These are phyloP conservation scores for Euglossa dilemma DNA, from an alignment of 1,140 invertebrate species.

Conservation along the genomic window DNA sequence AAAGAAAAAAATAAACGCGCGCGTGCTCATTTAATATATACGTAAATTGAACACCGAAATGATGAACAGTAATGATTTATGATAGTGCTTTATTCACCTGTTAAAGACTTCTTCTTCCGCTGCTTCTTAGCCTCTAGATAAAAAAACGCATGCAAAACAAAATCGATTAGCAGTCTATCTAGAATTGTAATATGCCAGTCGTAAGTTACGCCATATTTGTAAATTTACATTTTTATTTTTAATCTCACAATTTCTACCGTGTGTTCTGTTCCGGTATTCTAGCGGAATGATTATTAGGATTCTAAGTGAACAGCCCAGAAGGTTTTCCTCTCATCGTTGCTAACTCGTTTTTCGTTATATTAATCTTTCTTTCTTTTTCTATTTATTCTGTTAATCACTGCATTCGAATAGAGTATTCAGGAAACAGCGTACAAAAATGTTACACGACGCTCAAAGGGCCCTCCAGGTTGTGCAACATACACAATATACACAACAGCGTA, in stretches of 20 bases:
- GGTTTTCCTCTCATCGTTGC: not conserved
- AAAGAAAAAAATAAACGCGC: conserved; percentile 27
- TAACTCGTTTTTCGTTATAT: not conserved
- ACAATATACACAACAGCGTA: conserved; percentile 43
- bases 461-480: conserved; percentile 58
- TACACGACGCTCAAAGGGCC: conserved; percentile 25
- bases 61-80: conserved; percentile 68
- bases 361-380: not conserved
- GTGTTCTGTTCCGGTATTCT: not conserved
- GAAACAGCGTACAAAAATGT: not conserved
- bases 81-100: conserved; percentile 86
- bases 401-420: not conserved
- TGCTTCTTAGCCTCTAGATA: conserved; percentile 95
- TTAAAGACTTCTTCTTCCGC: conserved; percentile 93
- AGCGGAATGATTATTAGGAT: conserved; percentile 5
- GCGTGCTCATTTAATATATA: conserved; percentile 27
- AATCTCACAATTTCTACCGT: conserved; percentile 17
- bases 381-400: conserved; percentile 6
- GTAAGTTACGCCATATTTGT: conserved; percentile 51
- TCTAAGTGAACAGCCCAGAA: conserved; percentile 46
- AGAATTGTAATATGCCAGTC: conserved; percentile 69
- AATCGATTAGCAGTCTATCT: conserved; percentile 84
- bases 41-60: conserved; percentile 39
- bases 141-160: conserved; percentile 86
- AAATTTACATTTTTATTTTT: conserved; percentile 25